A percentile compares a stretch with the other conserved stretches of the same genome.
These are phyloP conservation scores for Drosophila orosa DNA, from an alignment of 1,140 invertebrate species.

Conservation along the genomic window DNA sequence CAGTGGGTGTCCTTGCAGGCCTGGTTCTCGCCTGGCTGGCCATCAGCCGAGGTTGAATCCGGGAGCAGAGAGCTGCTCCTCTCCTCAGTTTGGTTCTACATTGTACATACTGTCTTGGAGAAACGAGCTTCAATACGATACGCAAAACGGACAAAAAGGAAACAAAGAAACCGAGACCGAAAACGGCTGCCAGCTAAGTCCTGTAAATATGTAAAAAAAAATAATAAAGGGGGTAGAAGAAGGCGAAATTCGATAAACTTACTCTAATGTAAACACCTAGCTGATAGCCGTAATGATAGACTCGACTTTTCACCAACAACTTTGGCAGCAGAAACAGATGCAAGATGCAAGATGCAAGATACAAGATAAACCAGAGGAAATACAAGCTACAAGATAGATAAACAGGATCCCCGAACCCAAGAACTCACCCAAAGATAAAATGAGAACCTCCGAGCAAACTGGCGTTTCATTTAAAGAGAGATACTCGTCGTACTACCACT, in stretches of 20 bases:
- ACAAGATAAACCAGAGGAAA: conserved; percentile 8
- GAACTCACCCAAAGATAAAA: conserved; percentile 36
- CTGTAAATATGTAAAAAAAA: conserved; percentile 72
- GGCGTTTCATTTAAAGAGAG: conserved; percentile 72
- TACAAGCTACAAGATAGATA: conserved; percentile 8
- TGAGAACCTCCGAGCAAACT: conserved; percentile 76
- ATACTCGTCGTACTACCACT: conserved; percentile 36
- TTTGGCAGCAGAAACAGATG: conserved; percentile 35
- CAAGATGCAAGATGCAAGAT: conserved; percentile 40
- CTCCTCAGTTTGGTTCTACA: conserved; percentile 37
- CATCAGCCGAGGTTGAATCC: conserved; percentile 57
- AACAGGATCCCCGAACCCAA: conserved; percentile 21
- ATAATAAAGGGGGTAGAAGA: conserved; percentile 2
- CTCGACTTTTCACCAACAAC: conserved; percentile 58
- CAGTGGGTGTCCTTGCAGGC: conserved; percentile 1
- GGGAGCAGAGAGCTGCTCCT: conserved; percentile 4
- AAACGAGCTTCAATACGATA: conserved; percentile 73
- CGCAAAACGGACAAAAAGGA: conserved; percentile 10
- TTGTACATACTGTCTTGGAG: conserved; percentile 55
- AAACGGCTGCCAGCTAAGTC: conserved; percentile 41
- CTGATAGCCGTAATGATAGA: conserved; percentile 74
- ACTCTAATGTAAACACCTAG: conserved; percentile 63
- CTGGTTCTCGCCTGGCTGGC: conserved; percentile 17
- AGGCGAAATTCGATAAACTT: conserved; percentile 53
- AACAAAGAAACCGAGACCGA: conserved; percentile 4